Percentiles rank a stretch among this genome's conserved stretches.
Conservation (phyloP, 2,797 vertebrate genomes). For the Lithobates sylvaticus region DNA sequence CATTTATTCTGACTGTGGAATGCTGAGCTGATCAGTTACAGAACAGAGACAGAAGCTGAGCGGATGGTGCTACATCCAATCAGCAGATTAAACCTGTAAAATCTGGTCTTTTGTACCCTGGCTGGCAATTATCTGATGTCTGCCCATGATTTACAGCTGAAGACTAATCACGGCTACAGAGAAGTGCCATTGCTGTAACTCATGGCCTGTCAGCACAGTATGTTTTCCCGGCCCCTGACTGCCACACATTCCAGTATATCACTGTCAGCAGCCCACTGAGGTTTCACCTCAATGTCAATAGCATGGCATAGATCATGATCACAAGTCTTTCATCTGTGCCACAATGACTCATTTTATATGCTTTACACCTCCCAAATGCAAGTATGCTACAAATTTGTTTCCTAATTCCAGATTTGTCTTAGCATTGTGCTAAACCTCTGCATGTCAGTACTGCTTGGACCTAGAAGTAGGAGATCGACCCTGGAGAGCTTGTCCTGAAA, state of each 20-base stretch:
- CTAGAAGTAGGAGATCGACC: neutral
- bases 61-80: slow-evolving; percentile 6
- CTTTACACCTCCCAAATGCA: slow-evolving; percentile 14
- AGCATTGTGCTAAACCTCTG: neutral
- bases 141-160: slow-evolving; percentile 46
- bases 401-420: neutral
- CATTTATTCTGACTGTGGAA: neutral
- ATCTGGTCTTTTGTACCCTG: slow-evolving; percentile 28
- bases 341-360: slow-evolving; percentile 36
- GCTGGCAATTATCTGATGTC: slow-evolving; percentile 41
- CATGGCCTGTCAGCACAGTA: slow-evolving; percentile 46
- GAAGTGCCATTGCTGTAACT: slow-evolving; percentile 41
- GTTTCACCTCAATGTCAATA: slow-evolving; percentile 46
- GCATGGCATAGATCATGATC: slow-evolving; percentile 35
- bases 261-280: slow-evolving; percentile 29
- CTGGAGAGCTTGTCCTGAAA: too few relatives aligned
- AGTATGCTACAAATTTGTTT: neutral
- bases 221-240: slow-evolving; percentile 43
- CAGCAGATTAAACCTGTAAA: slow-evolving; percentile 35
- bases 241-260: slow-evolving; percentile 38
- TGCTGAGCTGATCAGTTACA: slow-evolving; percentile 1
- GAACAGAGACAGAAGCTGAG: neutral
- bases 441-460: neutral
- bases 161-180: slow-evolving; percentile 32
- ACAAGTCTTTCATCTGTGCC: slow-evolving; percentile 22